Conservation (phyloP, 2,113 vertebrate genomes). For the Tamias sibiricus region DNA sequence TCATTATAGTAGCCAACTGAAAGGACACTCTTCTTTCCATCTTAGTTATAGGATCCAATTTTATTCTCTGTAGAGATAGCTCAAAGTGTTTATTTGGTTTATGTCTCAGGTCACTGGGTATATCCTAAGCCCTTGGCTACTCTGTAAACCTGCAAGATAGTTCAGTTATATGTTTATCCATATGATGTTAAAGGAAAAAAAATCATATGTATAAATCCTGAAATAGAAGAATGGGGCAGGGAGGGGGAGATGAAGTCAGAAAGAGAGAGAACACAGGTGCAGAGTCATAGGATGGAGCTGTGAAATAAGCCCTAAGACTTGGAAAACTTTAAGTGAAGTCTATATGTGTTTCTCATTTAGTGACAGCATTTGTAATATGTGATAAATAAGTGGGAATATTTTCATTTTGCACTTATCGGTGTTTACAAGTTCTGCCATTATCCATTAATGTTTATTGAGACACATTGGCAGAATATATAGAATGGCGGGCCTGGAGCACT, state of each 20-base stretch:
- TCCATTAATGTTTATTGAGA: neutral
- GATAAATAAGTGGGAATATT: neutral
- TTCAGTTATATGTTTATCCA: conserved; percentile 70
- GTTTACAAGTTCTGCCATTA: neutral
- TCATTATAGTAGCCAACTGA: conserved; percentile 44
- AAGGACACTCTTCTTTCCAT: conserved; percentile 17
- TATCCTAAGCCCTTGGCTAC: neutral
- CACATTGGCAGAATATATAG: neutral
- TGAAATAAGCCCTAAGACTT: neutral
- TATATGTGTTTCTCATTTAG: neutral
- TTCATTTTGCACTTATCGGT: rapidly evolving
- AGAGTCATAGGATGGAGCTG: neutral
- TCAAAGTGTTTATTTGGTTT: conserved; percentile 71
- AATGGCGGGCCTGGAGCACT: neutral
- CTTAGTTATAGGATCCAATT: conserved; percentile 76
- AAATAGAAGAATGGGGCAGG: neutral
- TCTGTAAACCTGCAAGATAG: neutral
- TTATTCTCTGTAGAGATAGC: conserved; percentile 68
- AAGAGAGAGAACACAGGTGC: neutral
- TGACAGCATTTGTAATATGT: neutral
- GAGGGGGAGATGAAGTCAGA: neutral
- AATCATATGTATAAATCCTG: neutral
- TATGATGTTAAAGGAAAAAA: conserved; percentile 11
- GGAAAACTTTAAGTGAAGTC: neutral
- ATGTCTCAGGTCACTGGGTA: conserved; percentile 58